Conservation (phyloP, 2,113 vertebrate species). For the Desmodus rotundus region DNA sequence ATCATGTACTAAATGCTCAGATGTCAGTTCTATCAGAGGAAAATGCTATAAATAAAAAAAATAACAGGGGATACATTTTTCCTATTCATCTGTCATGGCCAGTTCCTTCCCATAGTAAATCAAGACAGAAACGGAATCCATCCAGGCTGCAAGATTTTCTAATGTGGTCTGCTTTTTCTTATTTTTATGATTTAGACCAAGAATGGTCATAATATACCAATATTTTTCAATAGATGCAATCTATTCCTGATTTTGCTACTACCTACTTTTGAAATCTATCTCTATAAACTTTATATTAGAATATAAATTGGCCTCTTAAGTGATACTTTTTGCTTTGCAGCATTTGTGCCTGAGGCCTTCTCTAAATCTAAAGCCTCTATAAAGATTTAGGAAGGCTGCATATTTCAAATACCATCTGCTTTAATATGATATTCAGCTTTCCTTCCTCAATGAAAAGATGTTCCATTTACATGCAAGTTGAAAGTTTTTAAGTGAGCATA, state of each 20-base stretch:
- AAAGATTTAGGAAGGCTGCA: constrained; percentile 66
- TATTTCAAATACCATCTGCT: constrained; percentile 71
- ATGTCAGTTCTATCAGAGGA: neutral
- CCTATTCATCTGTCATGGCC: neutral
- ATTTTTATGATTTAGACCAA: neutral
- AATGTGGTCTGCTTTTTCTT: neutral
- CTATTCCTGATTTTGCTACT: constrained; percentile 67
- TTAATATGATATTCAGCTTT: constrained; percentile 75
- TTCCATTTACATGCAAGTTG: constrained; percentile 61
- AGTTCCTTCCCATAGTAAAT: neutral
- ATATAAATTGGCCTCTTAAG: constrained; percentile 80
- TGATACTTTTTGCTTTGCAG: constrained; percentile 73
- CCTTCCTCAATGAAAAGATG: constrained; percentile 76
- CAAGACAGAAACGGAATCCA: neutral
- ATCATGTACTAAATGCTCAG: neutral
- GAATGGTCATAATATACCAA: constrained; percentile 50
- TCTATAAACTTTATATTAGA: constrained; percentile 74
- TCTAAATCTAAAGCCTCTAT: constrained; percentile 74
- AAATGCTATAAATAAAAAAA: neutral
- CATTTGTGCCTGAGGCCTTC: constrained; percentile 70
- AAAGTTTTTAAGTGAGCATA: constrained; percentile 62
- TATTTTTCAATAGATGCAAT: constrained; percentile 67
- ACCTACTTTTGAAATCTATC: constrained; percentile 73
- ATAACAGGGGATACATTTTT: neutral
- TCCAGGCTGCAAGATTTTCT: neutral